phyloP scores from a whole-genome alignment of 2,113 vertebrate genomes.

The Nothobranchius furzeri region DNA sequence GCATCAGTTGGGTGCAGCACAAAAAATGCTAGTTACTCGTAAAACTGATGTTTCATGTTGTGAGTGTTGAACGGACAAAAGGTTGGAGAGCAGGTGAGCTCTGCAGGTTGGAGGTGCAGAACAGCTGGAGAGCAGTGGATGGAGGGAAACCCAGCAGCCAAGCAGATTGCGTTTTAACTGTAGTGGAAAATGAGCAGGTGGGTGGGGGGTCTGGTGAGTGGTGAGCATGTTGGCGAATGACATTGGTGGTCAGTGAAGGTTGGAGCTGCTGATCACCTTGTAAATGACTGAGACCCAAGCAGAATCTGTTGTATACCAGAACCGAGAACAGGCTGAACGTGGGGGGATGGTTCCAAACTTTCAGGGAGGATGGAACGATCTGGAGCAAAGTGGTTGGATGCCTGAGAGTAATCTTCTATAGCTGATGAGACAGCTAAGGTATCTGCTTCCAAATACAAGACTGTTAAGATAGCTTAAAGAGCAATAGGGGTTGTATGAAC shows the following conservation, averaged over 20 bases:
- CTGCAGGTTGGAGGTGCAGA: conserved; percentile 6
- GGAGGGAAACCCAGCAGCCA: neutral
- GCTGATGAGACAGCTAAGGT: neutral
- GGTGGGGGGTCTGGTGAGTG: conserved; percentile 8
- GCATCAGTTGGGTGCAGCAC: neutral
- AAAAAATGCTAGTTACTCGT: neutral
- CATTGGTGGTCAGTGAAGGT: neutral
- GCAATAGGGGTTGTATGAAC: too few species aligned
- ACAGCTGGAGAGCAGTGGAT: conserved; percentile 17
- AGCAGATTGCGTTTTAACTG: conserved; percentile 4
- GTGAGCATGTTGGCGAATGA: conserved; percentile 4
- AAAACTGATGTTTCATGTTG: neutral
- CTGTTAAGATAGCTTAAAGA: too few species aligned
- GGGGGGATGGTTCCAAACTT: neutral
- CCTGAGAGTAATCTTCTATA: neutral
- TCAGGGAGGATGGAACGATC: neutral
- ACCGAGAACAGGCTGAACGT: neutral
- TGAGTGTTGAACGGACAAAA: neutral
- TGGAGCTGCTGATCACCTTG: neutral
- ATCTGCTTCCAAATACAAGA: neutral
- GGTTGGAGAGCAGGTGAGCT: conserved; percentile 5
- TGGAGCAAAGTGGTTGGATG: neutral
- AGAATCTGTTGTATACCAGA: neutral
- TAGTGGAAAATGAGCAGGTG: neutral
- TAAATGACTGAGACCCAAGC: neutral